Conservation (phyloP, 35 echinoderm and acorn worm genomes). For the Apostichopus japonicus region DNA sequence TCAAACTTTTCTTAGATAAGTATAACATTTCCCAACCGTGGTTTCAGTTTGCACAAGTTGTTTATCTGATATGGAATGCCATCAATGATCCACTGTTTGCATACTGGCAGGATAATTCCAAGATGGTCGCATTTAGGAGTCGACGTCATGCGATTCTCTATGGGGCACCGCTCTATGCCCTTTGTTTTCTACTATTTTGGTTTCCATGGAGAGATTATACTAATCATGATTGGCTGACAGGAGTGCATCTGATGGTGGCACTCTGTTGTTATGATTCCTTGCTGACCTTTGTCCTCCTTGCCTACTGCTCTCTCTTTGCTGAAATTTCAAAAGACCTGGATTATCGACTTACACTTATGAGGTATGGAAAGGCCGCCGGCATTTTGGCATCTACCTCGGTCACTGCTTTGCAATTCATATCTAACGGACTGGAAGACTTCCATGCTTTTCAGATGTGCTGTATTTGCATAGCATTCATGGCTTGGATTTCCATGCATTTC, state of each 20-base stretch:
- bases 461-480: conserved; percentile 71
- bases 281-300: conserved; percentile 83
- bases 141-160: conserved; percentile 71
- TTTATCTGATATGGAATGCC: conserved; percentile 85
- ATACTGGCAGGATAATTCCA: conserved; percentile 83
- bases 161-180: conserved; percentile 76
- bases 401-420: conserved; percentile 68
- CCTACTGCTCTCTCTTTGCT: conserved; percentile 83
- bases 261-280: conserved; percentile 91
- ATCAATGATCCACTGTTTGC: conserved; percentile 88
- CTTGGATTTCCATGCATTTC: conserved; percentile 81
- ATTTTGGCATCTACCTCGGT: conserved; percentile 69
- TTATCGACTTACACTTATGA: conserved; percentile 74
- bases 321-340: conserved; percentile 83
- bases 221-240: conserved; percentile 71
- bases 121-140: conserved; percentile 58
- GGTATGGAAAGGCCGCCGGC: conserved; percentile 72
- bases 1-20: conserved; percentile 75
- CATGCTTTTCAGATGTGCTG: conserved; percentile 82
- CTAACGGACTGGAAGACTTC: conserved; percentile 79
- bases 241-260: conserved; percentile 77
- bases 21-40: conserved; percentile 70
- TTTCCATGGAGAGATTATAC: conserved; percentile 90
- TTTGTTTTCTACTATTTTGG: conserved; percentile 85
- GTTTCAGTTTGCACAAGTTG: conserved; percentile 73